Conservation (phyloP, 2,113 vertebrate species). For the Apteryx owenii region DNA sequence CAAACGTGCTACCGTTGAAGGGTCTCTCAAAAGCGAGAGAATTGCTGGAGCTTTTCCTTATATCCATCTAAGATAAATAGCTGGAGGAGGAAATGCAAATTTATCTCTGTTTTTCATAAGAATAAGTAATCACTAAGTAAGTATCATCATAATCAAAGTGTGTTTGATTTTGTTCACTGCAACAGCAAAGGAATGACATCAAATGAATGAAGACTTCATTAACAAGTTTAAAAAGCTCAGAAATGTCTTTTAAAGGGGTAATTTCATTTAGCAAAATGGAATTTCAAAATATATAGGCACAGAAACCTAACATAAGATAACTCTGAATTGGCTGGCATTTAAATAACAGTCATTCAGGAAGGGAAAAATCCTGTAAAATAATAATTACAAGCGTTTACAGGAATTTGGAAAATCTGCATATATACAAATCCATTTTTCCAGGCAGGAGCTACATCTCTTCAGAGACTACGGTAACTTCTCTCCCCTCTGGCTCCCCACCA, state of each 20-base stretch:
- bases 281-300: neutral
- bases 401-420: slow-evolving; percentile 29
- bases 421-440: neutral
- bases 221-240: neutral
- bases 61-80: neutral
- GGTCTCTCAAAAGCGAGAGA: neutral
- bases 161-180: neutral
- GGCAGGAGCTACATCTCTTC: neutral
- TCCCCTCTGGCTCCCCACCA: neutral
- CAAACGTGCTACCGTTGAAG: accelerated
- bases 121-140: neutral
- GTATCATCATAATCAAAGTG: neutral
- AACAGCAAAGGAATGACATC: neutral
- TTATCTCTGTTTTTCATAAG: neutral
- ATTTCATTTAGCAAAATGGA: neutral
- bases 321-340: neutral
- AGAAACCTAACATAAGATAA: neutral
- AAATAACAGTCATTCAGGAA: neutral
- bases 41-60: neutral
- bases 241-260: neutral
- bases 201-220: neutral
- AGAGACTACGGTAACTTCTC: neutral
- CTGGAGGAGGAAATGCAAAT: neutral
- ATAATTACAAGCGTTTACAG: slow-evolving; percentile 21
- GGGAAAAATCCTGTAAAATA: neutral